Percentiles rank a stretch among this genome's conserved stretches.
These are phyloP conservation scores for Polyommatus icarus DNA, from an alignment of 2,888 invertebrate species.

Conservation along the genomic window DNA sequence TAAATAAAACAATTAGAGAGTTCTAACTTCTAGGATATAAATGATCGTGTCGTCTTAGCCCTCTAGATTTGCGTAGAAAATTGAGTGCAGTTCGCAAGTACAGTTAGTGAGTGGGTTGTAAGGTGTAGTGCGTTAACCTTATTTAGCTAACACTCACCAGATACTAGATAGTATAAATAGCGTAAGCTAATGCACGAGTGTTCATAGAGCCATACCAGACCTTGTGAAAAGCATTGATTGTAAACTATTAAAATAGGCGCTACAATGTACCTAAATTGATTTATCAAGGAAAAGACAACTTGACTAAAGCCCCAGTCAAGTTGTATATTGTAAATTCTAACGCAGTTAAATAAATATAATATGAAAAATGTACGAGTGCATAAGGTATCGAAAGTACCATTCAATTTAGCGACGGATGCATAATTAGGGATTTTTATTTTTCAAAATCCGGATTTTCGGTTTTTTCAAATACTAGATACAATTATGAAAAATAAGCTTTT, in stretches of 20 bases:
- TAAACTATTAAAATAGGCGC: neutral
- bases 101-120: constrained; percentile 16
- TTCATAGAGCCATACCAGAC: neutral
- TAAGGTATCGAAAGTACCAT: neutral
- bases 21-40: neutral
- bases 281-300: neutral
- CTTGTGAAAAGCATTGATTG: neutral
- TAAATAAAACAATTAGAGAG: neutral
- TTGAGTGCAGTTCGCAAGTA: neutral
- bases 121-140: neutral
- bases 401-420: too few species aligned
- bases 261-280: too few species aligned
- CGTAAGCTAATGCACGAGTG: neutral
- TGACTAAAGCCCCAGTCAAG: neutral
- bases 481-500: too few species aligned
- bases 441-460: too few species aligned
- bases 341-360: neutral
- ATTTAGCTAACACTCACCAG: neutral
- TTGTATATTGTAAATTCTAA: neutral
- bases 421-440: too few species aligned
- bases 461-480: too few species aligned
- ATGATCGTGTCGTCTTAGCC: neutral
- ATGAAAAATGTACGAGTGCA: too few species aligned
- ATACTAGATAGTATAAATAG: constrained; percentile 12
- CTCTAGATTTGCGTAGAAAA: neutral